phyloP scores from a whole-genome alignment of 2,888 invertebrate genomes.

The Phyllotreta cruciferae region DNA sequence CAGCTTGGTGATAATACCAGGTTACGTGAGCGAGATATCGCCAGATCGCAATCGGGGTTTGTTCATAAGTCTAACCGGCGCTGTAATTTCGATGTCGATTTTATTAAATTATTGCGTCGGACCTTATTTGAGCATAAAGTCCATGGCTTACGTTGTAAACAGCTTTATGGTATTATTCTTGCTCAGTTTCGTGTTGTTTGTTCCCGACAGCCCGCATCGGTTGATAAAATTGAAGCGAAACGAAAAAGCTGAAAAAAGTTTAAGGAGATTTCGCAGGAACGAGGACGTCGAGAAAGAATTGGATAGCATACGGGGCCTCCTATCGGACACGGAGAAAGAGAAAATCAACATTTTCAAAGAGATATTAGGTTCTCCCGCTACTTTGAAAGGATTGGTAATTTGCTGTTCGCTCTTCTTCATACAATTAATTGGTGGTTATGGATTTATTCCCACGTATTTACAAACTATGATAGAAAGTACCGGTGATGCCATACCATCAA shows the following conservation, averaged over 20 bases:
- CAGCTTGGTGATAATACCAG: neutral
- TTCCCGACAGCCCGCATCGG: conserved; percentile 1
- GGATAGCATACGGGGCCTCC: neutral
- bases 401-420: neutral
- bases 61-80: neutral
- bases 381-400: neutral
- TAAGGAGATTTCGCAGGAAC: neutral
- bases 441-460: neutral
- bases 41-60: neutral
- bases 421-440: neutral
- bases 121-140: neutral
- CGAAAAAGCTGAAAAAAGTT: neutral
- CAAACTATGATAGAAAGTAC: neutral
- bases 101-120: neutral
- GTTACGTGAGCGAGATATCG: neutral
- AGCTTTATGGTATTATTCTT: neutral
- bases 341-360: neutral
- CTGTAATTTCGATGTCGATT: neutral
- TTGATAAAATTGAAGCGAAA: neutral
- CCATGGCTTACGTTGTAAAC: neutral
- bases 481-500: neutral
- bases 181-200: neutral
- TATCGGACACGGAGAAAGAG: neutral
- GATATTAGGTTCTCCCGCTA: neutral
- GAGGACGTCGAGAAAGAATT: neutral